A percentile compares a stretch with the other conserved stretches of the same genome.
phyloP scores from a whole-genome alignment of 2,113 vertebrate genomes.

The Orientallactaga bullata region DNA sequence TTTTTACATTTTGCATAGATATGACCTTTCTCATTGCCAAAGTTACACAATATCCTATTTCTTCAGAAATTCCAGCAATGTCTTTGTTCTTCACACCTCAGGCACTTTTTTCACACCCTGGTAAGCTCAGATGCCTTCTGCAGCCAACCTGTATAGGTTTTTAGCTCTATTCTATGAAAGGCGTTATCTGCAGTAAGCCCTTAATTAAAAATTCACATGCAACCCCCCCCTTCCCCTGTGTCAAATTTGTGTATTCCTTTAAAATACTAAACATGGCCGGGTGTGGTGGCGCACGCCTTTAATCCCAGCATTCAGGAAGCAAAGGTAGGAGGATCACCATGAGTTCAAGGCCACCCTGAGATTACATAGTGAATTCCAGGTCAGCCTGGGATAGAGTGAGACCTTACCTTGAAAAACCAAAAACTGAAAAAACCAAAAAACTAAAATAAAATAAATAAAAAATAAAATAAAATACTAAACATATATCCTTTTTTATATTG shows the following conservation, averaged over 20 bases:
- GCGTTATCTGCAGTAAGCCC: background rate
- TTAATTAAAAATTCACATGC: background rate
- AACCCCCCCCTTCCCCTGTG: background rate
- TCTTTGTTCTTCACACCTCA: background rate
- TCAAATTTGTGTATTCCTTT: background rate
- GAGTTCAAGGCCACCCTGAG: too few relatives aligned
- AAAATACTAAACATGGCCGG: too few relatives aligned
- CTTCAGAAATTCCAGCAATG: background rate
- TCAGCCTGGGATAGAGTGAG: too few relatives aligned
- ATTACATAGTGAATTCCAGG: too few relatives aligned
- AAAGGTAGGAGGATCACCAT: too few relatives aligned
- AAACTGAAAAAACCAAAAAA: too few relatives aligned
- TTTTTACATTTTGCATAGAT: background rate
- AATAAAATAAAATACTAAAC: too few relatives aligned
- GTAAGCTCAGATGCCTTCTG: background rate
- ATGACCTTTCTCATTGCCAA: background rate
- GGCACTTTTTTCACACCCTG: background rate
- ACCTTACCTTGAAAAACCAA: too few relatives aligned
- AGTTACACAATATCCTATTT: background rate
- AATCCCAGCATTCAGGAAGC: too few relatives aligned
- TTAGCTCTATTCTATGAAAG: background rate
- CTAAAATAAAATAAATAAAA: too few relatives aligned
- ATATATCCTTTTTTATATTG: too few relatives aligned
- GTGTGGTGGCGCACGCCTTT: too few relatives aligned
- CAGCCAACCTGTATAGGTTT: background rate